Evolutionary conservation across 2,113 vertebrate species (phyloP).

Genomic region (Xenopus laevis): DNA sequence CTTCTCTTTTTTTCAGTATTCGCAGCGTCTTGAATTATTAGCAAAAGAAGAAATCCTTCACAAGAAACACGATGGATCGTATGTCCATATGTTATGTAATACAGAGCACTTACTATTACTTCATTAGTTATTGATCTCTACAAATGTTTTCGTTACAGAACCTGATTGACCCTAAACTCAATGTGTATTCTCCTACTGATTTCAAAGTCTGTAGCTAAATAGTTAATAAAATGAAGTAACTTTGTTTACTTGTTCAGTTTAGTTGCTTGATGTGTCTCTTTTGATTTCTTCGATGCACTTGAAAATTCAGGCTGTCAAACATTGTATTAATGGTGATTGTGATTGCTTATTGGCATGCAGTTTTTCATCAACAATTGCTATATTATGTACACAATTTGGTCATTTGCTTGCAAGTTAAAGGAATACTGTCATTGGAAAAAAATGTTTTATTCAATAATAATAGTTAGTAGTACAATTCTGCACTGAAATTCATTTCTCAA

Average conservation of each 20-base stretch:
- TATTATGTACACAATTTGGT: too few relatives aligned
- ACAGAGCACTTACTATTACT: not conserved
- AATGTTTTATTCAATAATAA: too few relatives aligned
- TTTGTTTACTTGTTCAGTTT: not conserved
- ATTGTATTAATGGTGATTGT: too few relatives aligned
- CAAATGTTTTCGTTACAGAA: not conserved
- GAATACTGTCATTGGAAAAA: too few relatives aligned
- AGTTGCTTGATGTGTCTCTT: too few relatives aligned
- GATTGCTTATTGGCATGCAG: too few relatives aligned
- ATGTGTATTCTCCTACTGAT: not conserved
- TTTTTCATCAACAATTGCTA: too few relatives aligned
- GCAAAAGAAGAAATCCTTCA: not conserved
- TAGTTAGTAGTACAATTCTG: too few relatives aligned
- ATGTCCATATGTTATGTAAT: not conserved
- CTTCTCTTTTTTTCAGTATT: slow-evolving; percentile 74
- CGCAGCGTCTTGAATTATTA: slow-evolving; percentile 75
- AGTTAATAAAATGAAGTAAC: not conserved
- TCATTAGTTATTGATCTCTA: not conserved
- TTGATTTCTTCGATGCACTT: too few relatives aligned
- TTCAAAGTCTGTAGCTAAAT: not conserved
- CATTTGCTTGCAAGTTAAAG: too few relatives aligned
- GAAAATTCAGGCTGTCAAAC: too few relatives aligned
- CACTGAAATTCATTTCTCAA: too few relatives aligned
- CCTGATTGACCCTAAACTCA: not conserved
- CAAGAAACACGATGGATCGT: not conserved